Evolutionary conservation across 1,140 invertebrate species (phyloP), one percentile per base, ranked within the genome.

Genomic region (Brachionus sp.): DNA sequence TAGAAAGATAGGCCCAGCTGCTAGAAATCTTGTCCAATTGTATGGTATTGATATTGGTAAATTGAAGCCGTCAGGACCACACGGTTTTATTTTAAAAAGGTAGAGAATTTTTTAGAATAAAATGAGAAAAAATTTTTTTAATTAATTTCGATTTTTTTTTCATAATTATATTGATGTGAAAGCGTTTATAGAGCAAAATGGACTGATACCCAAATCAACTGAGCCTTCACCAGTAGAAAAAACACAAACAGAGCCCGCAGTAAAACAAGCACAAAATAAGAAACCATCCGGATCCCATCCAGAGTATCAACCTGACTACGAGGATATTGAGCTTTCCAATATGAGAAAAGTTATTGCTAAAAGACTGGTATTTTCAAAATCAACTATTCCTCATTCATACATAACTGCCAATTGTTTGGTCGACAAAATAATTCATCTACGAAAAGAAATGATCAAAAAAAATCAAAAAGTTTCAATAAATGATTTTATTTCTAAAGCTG

Each of bases 401-500:
- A 90, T 98, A 0, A 93, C 93, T 0, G 91, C 93, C 35, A 95
- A 98, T 83, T 91, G 97, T 42, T 92, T 93, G 86, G 92, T 98
- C 86, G 95, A 98, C 86, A 92, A 92, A 85, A 89, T 91, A 68
- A 88, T 93, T 33, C 23, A 83, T 70, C 91, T 97, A 50, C 93
- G 96, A 85, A 88, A 90, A 84, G 89, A 92, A 84, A 87, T 93
- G 50, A 93, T 97, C 39, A 95, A 95, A 86, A 91, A 95, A 23
- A 93, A 93, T 75, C 86, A 90, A 16, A 95, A 97, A 89, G 86
- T 99, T 13, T 97, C 95, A 23, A 92, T 98, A 0, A 99, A 98
- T 88, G 97, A 99, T 89, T 98, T 99, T 86, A 93, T 99, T 68
- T 94, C 99, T 62, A 99, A 99, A 89, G 97, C 95, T 1, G 70